Evolutionary conservation across 2,888 invertebrate species (phyloP).

Genomic region (Mechanitis messenoides): DNA sequence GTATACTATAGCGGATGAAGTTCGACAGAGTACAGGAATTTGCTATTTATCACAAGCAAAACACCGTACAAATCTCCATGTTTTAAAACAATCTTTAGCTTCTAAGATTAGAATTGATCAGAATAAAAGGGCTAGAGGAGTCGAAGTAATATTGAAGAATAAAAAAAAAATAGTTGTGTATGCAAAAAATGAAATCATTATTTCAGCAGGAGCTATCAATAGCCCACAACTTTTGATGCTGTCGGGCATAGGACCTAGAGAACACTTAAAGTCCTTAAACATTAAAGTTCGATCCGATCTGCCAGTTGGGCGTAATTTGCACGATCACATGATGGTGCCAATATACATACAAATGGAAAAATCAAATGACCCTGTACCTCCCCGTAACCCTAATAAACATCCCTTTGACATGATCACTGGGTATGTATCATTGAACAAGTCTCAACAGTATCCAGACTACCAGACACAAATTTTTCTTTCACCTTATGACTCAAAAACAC

Average conservation of each 20-base stretch:
- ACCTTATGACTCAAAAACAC: conserved; percentile 16
- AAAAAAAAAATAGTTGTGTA: conserved; percentile 22
- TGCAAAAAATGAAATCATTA: conserved; percentile 44
- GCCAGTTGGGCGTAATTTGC: conserved; percentile 44
- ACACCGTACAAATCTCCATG: conserved; percentile 71
- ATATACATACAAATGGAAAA: conserved; percentile 31
- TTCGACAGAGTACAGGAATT: conserved; percentile 50
- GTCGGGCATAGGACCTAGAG: conserved; percentile 35
- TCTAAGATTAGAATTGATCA: conserved; percentile 35
- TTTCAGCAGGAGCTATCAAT: conserved; percentile 54
- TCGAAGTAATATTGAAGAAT: conserved; percentile 27
- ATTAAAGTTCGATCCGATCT: conserved; percentile 39
- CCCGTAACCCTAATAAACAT: conserved; percentile 32
- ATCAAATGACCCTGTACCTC: conserved; percentile 52
- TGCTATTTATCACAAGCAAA: conserved; percentile 28
- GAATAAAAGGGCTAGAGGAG: conserved; percentile 34
- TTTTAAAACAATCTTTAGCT: conserved; percentile 32
- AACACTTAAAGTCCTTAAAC: conserved; percentile 59
- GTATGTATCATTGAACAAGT: conserved; percentile 35
- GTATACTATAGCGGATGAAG: conserved; percentile 53
- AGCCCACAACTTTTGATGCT: conserved; percentile 38
- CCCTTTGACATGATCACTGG: conserved; percentile 30
- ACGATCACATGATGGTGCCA: conserved; percentile 36
- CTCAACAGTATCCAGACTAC: conserved; percentile 36
- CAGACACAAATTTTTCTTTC: conserved; percentile 30